Conservation (phyloP, 2,797 vertebrate genomes). For the Tinamus major region DNA sequence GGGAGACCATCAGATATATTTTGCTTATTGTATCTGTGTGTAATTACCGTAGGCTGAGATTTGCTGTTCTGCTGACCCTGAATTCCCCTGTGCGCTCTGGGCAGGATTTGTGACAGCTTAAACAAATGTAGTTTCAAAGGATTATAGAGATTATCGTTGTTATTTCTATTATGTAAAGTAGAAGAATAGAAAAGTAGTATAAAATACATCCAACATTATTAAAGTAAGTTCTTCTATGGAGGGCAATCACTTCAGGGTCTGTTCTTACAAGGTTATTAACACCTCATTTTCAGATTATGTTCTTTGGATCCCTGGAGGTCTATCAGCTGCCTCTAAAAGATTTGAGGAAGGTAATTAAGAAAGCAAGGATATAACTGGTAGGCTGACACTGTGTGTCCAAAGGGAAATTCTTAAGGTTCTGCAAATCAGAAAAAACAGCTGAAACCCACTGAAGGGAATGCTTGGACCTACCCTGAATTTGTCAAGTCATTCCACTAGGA, state of each 20-base stretch:
- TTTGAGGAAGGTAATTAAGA: conserved; percentile 42
- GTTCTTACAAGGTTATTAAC: conserved; percentile 43
- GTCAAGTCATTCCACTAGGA: not conserved
- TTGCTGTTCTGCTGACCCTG: not conserved
- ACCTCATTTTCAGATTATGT: conserved; percentile 30
- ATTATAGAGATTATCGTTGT: not conserved
- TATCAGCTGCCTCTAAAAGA: conserved; percentile 33
- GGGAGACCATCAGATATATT: not conserved
- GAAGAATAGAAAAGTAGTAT: not conserved
- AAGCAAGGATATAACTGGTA: not conserved
- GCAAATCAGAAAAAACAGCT: not conserved
- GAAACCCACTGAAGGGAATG: not conserved
- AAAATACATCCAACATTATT: not conserved
- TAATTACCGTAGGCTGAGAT: conserved; percentile 9
- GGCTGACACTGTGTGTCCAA: not conserved
- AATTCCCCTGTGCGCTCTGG: not conserved
- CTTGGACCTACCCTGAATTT: not conserved
- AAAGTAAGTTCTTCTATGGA: not conserved
- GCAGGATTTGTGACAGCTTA: not conserved
- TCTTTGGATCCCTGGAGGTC: conserved; percentile 40
- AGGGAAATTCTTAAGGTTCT: not conserved
- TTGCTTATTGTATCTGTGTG: not conserved
- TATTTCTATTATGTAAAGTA: not conserved
- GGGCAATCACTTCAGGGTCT: not conserved
- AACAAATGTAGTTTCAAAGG: not conserved